These are phyloP conservation scores for Astur gentilis DNA, from an alignment of 2,113 vertebrate species.

Conservation along the genomic window DNA sequence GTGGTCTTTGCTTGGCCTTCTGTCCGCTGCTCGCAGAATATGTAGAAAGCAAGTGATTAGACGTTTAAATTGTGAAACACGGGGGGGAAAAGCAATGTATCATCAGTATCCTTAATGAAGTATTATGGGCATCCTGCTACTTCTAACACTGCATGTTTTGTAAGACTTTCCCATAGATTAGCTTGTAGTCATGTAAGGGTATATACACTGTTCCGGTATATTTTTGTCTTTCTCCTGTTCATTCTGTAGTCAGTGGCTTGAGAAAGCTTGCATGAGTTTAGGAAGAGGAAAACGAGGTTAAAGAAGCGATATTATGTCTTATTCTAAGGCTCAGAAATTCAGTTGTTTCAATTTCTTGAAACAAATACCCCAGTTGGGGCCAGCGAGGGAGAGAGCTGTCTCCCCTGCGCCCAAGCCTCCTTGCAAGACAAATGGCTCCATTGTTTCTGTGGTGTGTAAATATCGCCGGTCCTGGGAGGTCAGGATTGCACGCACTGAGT, in stretches of 20 bases:
- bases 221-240: background rate
- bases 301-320: background rate
- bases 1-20: background rate
- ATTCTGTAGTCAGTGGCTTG: background rate
- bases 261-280: background rate
- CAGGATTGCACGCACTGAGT: background rate
- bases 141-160: background rate
- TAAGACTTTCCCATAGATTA: background rate
- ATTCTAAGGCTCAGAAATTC: background rate
- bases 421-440: conserved; percentile 15
- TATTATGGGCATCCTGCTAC: background rate
- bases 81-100: background rate
- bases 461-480: background rate
- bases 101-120: background rate
- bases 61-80: background rate
- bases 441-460: conserved; percentile 38
- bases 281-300: background rate
- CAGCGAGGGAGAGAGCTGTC: background rate
- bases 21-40: background rate
- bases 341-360: background rate
- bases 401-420: background rate
- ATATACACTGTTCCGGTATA: background rate
- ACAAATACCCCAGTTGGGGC: background rate
- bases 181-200: background rate
- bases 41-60: background rate